Conservation (phyloP, 2,797 vertebrate genomes). For the Spondyliosoma cantharus region DNA sequence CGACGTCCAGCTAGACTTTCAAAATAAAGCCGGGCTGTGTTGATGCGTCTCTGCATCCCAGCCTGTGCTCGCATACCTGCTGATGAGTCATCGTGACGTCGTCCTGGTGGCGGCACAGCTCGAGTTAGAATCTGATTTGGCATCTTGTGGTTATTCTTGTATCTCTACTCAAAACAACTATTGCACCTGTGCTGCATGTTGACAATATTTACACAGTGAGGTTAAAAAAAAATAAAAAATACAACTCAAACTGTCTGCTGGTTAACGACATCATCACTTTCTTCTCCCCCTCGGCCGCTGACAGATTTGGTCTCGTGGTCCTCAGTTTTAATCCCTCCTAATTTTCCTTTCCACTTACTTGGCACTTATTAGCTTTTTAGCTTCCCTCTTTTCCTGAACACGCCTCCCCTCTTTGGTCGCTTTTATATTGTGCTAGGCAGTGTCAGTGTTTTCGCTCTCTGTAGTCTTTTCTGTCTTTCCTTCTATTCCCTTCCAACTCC, state of each 20-base stretch:
- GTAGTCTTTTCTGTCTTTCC: constrained; percentile 10
- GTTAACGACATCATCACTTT: background rate
- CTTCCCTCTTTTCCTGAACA: constrained; percentile 25
- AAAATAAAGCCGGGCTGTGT: too few relatives aligned
- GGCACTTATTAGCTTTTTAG: constrained; percentile 17
- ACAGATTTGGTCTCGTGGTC: background rate
- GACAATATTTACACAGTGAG: too few relatives aligned
- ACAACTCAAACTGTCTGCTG: background rate
- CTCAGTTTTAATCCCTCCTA: constrained; percentile 15
- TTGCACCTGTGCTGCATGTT: background rate
- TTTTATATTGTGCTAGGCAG: constrained; percentile 21
- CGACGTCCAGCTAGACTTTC: too few relatives aligned
- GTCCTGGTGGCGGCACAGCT: background rate
- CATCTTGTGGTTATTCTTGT: background rate
- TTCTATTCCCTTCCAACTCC: constrained; percentile 21
- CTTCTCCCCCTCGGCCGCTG: background rate
- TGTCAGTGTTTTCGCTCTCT: constrained; percentile 3
- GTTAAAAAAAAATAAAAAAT: too few relatives aligned
- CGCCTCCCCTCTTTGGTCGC: constrained; percentile 12
- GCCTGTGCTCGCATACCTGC: background rate
- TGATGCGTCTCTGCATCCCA: background rate
- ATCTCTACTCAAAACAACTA: background rate
- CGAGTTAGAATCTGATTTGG: background rate
- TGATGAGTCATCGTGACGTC: background rate
- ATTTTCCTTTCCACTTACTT: constrained; percentile 30